Evolutionary conservation across 2,888 invertebrate genomes (phyloP).

Genomic region (Sipha maydis): DNA sequence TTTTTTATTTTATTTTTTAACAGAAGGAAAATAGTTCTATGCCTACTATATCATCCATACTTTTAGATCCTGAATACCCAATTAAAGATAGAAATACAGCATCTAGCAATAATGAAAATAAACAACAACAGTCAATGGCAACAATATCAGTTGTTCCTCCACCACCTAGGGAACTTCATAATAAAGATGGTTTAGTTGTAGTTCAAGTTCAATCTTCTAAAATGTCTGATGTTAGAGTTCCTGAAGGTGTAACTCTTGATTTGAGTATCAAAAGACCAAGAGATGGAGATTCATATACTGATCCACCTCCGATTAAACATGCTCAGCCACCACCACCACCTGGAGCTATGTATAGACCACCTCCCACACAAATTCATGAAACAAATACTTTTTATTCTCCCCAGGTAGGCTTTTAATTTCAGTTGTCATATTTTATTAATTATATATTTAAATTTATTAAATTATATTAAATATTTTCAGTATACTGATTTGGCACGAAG

Average conservation of each 20-base stretch:
- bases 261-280: constrained; percentile 80
- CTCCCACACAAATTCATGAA: constrained; percentile 61
- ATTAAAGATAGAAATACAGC: constrained; percentile 51
- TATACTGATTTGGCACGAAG: constrained; percentile 56
- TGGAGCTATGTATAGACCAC: constrained; percentile 64
- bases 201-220: constrained; percentile 69
- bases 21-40: constrained; percentile 60
- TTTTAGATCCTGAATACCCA: constrained; percentile 66
- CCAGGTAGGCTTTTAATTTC: constrained; percentile 12
- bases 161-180: constrained; percentile 65
- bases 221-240: constrained; percentile 54
- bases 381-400: constrained; percentile 55
- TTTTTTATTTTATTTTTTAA: constrained; percentile 7
- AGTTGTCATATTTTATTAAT: neutral
- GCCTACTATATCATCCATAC: constrained; percentile 73
- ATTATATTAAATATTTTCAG: neutral
- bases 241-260: constrained; percentile 72
- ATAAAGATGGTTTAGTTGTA: constrained; percentile 76
- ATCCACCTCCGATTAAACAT: constrained; percentile 63
- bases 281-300: constrained; percentile 65
- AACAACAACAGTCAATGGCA: constrained; percentile 67
- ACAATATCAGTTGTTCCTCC: constrained; percentile 75
- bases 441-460: neutral
- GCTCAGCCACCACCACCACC: constrained; percentile 63
- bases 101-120: constrained; percentile 46